Evolutionary conservation across 2,113 vertebrate species (phyloP).

Genomic region (Pandion haliaetus): DNA sequence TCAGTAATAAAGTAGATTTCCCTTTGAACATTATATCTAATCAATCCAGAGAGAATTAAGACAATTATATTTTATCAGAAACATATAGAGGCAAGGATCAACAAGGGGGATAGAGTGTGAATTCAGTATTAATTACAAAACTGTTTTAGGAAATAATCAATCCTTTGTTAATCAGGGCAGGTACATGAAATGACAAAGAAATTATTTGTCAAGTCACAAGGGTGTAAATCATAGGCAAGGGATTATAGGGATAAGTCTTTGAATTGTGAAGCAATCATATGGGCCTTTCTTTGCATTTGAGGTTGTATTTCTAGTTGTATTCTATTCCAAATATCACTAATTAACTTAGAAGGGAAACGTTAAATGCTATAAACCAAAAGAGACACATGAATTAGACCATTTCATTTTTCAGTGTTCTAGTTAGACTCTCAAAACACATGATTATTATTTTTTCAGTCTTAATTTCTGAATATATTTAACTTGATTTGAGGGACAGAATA

Average conservation of each 20-base stretch:
- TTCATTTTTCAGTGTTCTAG: neutral
- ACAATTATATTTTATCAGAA: slow-evolving; percentile 76
- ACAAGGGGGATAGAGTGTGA: slow-evolving; percentile 14
- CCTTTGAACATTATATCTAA: slow-evolving; percentile 64
- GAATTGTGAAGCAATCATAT: neutral
- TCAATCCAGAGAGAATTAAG: slow-evolving; percentile 69
- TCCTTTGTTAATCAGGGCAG: slow-evolving; percentile 47
- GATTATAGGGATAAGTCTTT: neutral
- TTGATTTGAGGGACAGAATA: neutral
- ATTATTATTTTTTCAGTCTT: neutral
- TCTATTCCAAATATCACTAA: slow-evolving; percentile 1
- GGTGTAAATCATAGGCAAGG: neutral
- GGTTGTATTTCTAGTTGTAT: neutral
- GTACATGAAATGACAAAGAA: slow-evolving; percentile 47
- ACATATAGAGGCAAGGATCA: slow-evolving; percentile 54
- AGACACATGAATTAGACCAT: neutral
- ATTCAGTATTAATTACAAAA: slow-evolving; percentile 67
- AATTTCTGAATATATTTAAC: neutral
- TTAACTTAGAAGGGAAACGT: slow-evolving; percentile 11
- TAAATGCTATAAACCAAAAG: neutral
- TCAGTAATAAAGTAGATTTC: slow-evolving; percentile 71
- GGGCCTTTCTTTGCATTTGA: neutral
- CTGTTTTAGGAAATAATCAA: slow-evolving; percentile 67
- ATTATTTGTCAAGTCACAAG: slow-evolving; percentile 52
- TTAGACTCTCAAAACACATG: neutral